Conservation (phyloP, 2,888 invertebrate species). For the Drosophila multiciliata region DNA sequence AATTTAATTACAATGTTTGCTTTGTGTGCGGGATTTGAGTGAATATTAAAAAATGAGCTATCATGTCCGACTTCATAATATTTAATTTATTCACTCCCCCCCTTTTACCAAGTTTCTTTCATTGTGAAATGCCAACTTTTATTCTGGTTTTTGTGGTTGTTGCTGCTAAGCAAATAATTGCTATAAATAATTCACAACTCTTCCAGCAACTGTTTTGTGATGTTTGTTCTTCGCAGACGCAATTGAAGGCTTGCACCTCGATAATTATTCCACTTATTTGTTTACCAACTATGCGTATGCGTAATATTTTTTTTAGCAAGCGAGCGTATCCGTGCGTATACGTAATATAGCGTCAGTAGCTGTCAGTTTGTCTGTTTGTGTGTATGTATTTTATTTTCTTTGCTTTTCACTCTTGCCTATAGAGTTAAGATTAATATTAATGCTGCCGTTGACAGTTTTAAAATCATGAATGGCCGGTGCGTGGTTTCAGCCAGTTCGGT, state of each 20-base stretch:
- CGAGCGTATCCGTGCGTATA: slow-evolving; percentile 61
- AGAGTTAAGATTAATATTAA: slow-evolving; percentile 65
- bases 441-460: slow-evolving; percentile 73
- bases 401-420: slow-evolving; percentile 17
- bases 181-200: slow-evolving; percentile 66
- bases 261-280: slow-evolving; percentile 45
- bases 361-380: not conserved
- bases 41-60: not conserved
- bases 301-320: slow-evolving; percentile 71
- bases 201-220: slow-evolving; percentile 54
- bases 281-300: slow-evolving; percentile 73
- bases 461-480: slow-evolving; percentile 66
- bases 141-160: not conserved
- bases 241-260: slow-evolving; percentile 36
- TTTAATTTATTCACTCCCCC: slow-evolving; percentile 6
- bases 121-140: slow-evolving; percentile 46
- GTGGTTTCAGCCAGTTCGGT: slow-evolving; percentile 17
- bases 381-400: not conserved
- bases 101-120: slow-evolving; percentile 34
- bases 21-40: not conserved
- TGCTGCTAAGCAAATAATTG: slow-evolving; percentile 61
- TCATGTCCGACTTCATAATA: slow-evolving; percentile 7
- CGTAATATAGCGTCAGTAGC: slow-evolving; percentile 53
- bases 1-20: slow-evolving; percentile 53
- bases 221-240: slow-evolving; percentile 44